phyloP scores from a whole-genome alignment of 2,888 invertebrate species.

The Drosophila nr. fundita region DNA sequence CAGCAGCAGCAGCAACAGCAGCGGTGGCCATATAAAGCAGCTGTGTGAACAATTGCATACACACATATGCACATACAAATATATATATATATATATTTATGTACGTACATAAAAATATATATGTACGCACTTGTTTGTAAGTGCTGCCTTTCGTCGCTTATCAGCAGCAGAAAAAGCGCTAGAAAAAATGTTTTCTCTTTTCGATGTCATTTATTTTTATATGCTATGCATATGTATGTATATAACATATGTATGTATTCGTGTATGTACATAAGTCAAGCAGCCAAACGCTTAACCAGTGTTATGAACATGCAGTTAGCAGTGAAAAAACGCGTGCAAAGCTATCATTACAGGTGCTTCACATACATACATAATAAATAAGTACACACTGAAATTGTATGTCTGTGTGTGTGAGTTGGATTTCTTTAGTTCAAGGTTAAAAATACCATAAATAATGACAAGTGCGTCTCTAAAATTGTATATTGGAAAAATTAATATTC shows the following conservation, averaged over 20 bases:
- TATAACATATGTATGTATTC: conserved; percentile 12
- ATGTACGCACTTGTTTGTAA: conserved; percentile 19
- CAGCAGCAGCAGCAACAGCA: conserved; percentile 21
- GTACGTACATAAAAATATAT: conserved; percentile 2
- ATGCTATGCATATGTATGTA: conserved; percentile 49
- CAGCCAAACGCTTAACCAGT: conserved; percentile 11
- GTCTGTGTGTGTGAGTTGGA: not conserved
- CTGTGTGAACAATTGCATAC: conserved; percentile 37
- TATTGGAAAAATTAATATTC: conserved; percentile 4
- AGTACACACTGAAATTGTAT: conserved; percentile 1
- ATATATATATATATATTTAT: conserved; percentile 6
- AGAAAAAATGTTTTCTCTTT: conserved; percentile 67
- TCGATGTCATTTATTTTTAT: conserved; percentile 70
- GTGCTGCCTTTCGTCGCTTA: conserved; percentile 56
- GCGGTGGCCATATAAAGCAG: conserved; percentile 41
- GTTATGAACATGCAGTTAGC: conserved; percentile 34
- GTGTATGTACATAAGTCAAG: conserved; percentile 6
- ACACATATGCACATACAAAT: conserved; percentile 16
- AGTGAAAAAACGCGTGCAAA: conserved; percentile 45
- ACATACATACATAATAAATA: conserved; percentile 10
- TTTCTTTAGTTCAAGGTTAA: conserved; percentile 44
- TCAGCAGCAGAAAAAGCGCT: conserved; percentile 71
- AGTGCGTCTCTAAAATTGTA: not conserved
- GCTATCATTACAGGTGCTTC: conserved; percentile 40
- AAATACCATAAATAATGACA: conserved; percentile 1